These are phyloP conservation scores for Notodonta dromedarius DNA, from an alignment of 2,888 invertebrate species.

Conservation along the genomic window DNA sequence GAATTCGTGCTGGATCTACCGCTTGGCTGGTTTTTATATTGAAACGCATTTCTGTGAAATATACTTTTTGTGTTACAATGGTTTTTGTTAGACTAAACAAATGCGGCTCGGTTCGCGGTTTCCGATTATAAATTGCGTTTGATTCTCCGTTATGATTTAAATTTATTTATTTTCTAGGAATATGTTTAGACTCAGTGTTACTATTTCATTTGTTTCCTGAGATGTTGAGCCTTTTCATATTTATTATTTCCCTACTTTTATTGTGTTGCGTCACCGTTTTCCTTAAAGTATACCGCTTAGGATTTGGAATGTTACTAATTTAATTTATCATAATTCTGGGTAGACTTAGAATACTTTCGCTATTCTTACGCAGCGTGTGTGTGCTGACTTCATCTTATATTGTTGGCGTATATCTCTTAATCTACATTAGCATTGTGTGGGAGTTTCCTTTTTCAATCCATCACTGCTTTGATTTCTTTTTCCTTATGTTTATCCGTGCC, in stretches of 20 bases:
- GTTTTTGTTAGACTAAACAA: constrained; percentile 30
- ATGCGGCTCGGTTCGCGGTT: constrained; percentile 12
- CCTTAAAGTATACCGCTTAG: neutral
- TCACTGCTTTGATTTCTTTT: no score
- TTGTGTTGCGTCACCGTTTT: neutral
- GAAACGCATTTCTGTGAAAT: constrained; percentile 11
- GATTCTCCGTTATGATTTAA: constrained; percentile 16
- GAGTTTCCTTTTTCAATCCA: neutral
- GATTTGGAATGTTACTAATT: no score
- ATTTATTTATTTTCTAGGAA: constrained; percentile 16
- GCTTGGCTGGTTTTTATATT: neutral
- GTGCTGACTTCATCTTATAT: no score
- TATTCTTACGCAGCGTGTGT: no score
- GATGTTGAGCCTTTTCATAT: neutral
- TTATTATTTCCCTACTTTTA: neutral
- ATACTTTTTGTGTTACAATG: constrained; percentile 10
- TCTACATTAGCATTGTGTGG: neutral
- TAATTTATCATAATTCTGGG: no score
- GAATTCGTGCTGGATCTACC: no score
- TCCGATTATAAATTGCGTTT: constrained; percentile 18
- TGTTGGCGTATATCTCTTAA: no score
- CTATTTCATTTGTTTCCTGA: neutral
- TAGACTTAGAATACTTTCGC: no score
- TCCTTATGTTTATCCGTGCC: no score
- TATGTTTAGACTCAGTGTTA: neutral